Percentiles rank a stretch among this genome's conserved stretches.
Conservation (phyloP, 2,888 invertebrate genomes). For the Oligia fasciuncula region DNA sequence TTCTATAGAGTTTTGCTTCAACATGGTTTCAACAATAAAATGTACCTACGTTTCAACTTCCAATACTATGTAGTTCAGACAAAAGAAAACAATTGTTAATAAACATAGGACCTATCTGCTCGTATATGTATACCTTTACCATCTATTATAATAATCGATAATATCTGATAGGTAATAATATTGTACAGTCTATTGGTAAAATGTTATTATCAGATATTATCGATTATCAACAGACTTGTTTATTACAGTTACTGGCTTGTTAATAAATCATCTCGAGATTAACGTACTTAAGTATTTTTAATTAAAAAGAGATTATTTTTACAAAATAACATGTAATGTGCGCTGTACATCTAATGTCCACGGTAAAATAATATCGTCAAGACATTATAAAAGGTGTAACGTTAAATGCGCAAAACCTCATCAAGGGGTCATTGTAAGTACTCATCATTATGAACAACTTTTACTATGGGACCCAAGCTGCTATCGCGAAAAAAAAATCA, state of each 20-base stretch:
- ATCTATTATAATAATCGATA: too few species aligned
- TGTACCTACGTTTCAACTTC: not conserved
- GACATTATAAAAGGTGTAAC: too few species aligned
- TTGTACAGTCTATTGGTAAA: too few species aligned
- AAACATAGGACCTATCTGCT: not conserved
- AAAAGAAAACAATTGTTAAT: not conserved
- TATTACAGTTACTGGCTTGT: not conserved
- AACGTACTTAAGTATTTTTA: not conserved
- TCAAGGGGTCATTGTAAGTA: too few species aligned
- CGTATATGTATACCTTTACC: not conserved
- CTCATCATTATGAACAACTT: too few species aligned
- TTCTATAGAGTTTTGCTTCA: constrained; percentile 3
- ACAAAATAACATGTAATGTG: not conserved
- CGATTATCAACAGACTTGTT: not conserved
- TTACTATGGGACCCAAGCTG: too few species aligned
- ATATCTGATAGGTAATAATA: too few species aligned
- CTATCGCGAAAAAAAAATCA: too few species aligned
- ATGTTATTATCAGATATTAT: too few species aligned
- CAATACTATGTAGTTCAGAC: not conserved
- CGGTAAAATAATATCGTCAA: too few species aligned
- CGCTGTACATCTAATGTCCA: not conserved
- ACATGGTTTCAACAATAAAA: constrained; percentile 22
- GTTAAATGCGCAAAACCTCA: too few species aligned
- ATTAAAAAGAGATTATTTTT: not conserved
- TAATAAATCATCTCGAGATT: not conserved